Percentiles rank a stretch among this genome's conserved stretches.
Evolutionary conservation across 2,113 vertebrate genomes (phyloP).

Genomic region (Amphilophus citrinellus): DNA sequence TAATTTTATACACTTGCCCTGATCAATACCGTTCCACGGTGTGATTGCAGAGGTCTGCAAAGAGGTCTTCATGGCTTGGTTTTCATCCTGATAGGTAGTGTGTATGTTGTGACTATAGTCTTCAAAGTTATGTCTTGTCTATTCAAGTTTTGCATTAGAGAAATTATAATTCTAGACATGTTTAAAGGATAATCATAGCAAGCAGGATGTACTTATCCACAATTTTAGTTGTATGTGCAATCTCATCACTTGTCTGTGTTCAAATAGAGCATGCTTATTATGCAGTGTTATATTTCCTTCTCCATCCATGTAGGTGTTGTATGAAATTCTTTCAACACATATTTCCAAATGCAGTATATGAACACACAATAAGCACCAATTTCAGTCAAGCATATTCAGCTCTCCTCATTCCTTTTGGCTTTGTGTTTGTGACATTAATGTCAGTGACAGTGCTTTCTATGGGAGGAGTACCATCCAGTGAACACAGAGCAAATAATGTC

Average conservation of each 20-base stretch:
- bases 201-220: not conserved
- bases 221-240: not conserved
- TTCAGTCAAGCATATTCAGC: not conserved
- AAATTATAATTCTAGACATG: not conserved
- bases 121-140: not conserved
- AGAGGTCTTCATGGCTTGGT: not conserved
- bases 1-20: not conserved
- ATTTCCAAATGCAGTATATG: not conserved
- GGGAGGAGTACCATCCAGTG: constrained; percentile 34
- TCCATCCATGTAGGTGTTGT: not conserved
- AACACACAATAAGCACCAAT: not conserved
- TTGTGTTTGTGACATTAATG: constrained; percentile 37
- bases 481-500: constrained; percentile 62
- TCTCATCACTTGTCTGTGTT: not conserved
- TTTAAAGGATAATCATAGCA: not conserved
- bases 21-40: not conserved
- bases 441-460: constrained; percentile 2
- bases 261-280: not conserved
- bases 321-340: not conserved
- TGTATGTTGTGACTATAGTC: not conserved
- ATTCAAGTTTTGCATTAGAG: not conserved
- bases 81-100: not conserved
- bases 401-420: not conserved
- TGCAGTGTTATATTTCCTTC: not conserved
- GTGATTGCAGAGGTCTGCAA: not conserved